These are phyloP conservation scores for Erpetoichthys calabaricus DNA, from an alignment of 2,797 vertebrate genomes.

Conservation along the genomic window DNA sequence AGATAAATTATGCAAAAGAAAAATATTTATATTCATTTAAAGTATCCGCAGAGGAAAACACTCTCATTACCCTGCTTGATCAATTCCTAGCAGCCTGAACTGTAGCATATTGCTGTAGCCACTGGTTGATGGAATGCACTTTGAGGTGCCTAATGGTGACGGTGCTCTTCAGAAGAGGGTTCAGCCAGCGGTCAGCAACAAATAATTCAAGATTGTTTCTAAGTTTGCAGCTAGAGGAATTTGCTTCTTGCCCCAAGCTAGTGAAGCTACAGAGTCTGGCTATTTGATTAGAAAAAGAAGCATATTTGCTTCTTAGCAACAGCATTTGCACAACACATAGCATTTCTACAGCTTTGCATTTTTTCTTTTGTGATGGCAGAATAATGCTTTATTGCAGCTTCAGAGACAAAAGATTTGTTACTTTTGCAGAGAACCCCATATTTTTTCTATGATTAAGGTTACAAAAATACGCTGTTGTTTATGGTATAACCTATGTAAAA, in stretches of 20 bases:
- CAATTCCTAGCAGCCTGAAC: slow-evolving; percentile 61
- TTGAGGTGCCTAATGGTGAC: slow-evolving; percentile 69
- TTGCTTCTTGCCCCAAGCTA: slow-evolving; percentile 66
- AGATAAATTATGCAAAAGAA: slow-evolving; percentile 75
- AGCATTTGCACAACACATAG: slow-evolving; percentile 57
- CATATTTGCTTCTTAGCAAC: slow-evolving; percentile 68
- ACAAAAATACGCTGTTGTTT: not conserved
- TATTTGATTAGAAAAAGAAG: slow-evolving; percentile 66
- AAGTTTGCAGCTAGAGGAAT: slow-evolving; percentile 74
- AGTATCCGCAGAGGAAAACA: slow-evolving; percentile 62
- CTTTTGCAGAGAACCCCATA: slow-evolving; percentile 32
- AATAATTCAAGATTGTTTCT: slow-evolving; percentile 74
- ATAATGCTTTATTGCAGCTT: slow-evolving; percentile 55
- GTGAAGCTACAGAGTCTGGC: slow-evolving; percentile 61
- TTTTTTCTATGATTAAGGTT: slow-evolving; percentile 22
- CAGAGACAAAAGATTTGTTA: slow-evolving; percentile 48
- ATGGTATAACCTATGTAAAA: too few relatives aligned
- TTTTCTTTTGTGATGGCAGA: slow-evolving; percentile 52
- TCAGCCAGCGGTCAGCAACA: slow-evolving; percentile 73
- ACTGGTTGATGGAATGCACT: slow-evolving; percentile 62
- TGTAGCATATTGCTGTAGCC: slow-evolving; percentile 52
- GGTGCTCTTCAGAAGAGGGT: slow-evolving; percentile 67
- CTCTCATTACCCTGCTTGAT: slow-evolving; percentile 68
- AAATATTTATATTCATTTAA: slow-evolving; percentile 76
- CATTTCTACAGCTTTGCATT: slow-evolving; percentile 48